Evolutionary conservation across 1,140 invertebrate species (phyloP).

Genomic region (Drosophila equinoxialis): DNA sequence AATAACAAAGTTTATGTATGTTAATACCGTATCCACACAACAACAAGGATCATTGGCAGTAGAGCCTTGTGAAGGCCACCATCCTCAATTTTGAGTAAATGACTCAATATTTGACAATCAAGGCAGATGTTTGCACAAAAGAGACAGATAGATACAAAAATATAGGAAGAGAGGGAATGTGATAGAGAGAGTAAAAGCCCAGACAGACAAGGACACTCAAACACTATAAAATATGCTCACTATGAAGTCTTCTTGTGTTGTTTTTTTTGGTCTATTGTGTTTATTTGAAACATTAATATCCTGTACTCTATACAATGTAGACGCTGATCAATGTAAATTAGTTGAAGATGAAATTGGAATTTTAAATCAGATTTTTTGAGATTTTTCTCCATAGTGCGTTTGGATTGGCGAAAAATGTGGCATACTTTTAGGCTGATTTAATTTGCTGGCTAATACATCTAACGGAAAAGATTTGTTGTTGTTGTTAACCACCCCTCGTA

Average conservation of each 20-base stretch:
- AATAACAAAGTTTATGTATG: slow-evolving; percentile 78
- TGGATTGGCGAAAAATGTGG: too few relatives aligned
- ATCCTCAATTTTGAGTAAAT: slow-evolving; percentile 63
- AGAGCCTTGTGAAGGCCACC: slow-evolving; percentile 17
- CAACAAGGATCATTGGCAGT: slow-evolving; percentile 40
- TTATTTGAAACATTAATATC: not conserved
- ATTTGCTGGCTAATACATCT: too few relatives aligned
- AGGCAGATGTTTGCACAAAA: slow-evolving; percentile 42
- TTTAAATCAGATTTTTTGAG: not conserved
- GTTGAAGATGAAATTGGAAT: not conserved
- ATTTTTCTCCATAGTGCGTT: too few relatives aligned
- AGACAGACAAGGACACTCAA: slow-evolving; percentile 7
- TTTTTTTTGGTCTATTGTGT: not conserved
- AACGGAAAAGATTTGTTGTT: too few relatives aligned
- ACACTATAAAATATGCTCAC: not conserved
- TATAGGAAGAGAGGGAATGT: not conserved
- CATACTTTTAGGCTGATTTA: too few relatives aligned
- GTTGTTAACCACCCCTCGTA: too few relatives aligned
- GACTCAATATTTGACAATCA: slow-evolving; percentile 80
- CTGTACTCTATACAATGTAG: not conserved
- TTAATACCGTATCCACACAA: slow-evolving; percentile 57
- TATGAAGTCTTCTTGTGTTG: not conserved
- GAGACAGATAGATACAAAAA: not conserved
- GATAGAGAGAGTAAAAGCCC: not conserved
- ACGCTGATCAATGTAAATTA: not conserved